Evolutionary conservation across 2,113 vertebrate species (phyloP).

Genomic region (Haemorhous mexicanus): DNA sequence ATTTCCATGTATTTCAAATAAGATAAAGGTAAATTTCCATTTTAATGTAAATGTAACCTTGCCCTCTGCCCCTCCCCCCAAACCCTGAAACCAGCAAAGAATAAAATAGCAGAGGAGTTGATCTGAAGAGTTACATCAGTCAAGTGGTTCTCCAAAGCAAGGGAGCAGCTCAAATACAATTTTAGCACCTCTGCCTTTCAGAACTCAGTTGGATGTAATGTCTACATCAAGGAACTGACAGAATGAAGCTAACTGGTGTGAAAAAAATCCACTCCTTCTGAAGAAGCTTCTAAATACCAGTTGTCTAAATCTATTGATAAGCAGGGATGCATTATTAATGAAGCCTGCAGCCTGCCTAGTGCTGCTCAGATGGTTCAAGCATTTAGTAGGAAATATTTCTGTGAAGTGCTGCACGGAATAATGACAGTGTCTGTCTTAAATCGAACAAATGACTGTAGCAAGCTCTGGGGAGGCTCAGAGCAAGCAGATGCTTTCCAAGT

Average conservation of each 20-base stretch:
- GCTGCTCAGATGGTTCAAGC: constrained; percentile 81
- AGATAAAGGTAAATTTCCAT: neutral
- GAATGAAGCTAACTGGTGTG: constrained; percentile 79
- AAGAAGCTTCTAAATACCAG: constrained; percentile 82
- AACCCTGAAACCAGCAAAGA: neutral
- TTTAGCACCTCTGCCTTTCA: constrained; percentile 74
- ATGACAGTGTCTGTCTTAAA: constrained; percentile 82
- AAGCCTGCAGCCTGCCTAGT: constrained; percentile 76
- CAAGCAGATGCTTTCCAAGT: constrained; percentile 72
- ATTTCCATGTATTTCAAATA: neutral
- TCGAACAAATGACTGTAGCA: constrained; percentile 77
- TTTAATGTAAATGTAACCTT: neutral
- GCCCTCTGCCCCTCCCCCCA: neutral
- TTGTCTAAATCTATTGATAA: constrained; percentile 90
- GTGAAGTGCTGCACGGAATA: constrained; percentile 75
- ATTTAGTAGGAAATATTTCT: constrained; percentile 79
- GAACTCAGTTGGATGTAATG: constrained; percentile 75
- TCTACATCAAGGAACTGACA: constrained; percentile 82
- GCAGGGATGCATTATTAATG: constrained; percentile 87
- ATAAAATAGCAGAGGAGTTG: neutral
- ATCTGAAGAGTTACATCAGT: constrained; percentile 44
- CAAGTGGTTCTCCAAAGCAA: constrained; percentile 55
- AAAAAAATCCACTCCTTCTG: constrained; percentile 71
- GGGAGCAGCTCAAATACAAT: constrained; percentile 53
- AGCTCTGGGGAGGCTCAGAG: constrained; percentile 71